Evolutionary conservation across 2,888 invertebrate genomes (phyloP).

Genomic region (Andrena flavipes): DNA sequence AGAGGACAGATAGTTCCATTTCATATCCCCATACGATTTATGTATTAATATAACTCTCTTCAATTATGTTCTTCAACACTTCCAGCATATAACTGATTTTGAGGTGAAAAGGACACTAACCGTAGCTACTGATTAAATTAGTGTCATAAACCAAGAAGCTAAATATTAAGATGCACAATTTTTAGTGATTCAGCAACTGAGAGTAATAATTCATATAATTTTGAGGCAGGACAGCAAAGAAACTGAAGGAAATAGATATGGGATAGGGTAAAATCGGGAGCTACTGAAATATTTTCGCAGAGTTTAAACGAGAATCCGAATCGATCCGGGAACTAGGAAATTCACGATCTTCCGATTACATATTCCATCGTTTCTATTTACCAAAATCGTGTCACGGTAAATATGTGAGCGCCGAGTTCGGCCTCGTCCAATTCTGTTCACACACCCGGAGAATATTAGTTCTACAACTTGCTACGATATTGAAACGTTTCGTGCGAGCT

Average conservation of each 20-base stretch:
- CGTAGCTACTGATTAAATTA: no score
- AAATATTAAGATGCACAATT: no score
- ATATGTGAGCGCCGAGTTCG: slow-evolving; percentile 33
- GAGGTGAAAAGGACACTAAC: no score
- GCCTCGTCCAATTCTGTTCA: slow-evolving; percentile 24
- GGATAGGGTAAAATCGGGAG: not conserved
- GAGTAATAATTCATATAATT: not conserved
- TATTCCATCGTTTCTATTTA: slow-evolving; percentile 53
- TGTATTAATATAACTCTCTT: no score
- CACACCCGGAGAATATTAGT: slow-evolving; percentile 54
- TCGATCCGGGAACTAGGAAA: slow-evolving; percentile 18
- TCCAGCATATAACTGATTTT: no score
- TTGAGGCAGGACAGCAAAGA: not conserved
- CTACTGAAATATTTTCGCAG: slow-evolving; percentile 14
- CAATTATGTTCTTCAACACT: no score
- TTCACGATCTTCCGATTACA: slow-evolving; percentile 39
- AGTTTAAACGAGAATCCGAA: slow-evolving; percentile 26
- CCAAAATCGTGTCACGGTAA: slow-evolving; percentile 55
- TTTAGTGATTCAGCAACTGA: no score
- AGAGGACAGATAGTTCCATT: no score
- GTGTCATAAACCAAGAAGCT: no score
- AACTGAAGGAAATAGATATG: not conserved
- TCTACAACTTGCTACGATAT: slow-evolving; percentile 54
- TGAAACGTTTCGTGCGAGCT: slow-evolving; percentile 49
- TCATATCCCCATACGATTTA: no score